Evolutionary conservation across 2,888 invertebrate species (phyloP).

Genomic region (Eretmocerus hayati): DNA sequence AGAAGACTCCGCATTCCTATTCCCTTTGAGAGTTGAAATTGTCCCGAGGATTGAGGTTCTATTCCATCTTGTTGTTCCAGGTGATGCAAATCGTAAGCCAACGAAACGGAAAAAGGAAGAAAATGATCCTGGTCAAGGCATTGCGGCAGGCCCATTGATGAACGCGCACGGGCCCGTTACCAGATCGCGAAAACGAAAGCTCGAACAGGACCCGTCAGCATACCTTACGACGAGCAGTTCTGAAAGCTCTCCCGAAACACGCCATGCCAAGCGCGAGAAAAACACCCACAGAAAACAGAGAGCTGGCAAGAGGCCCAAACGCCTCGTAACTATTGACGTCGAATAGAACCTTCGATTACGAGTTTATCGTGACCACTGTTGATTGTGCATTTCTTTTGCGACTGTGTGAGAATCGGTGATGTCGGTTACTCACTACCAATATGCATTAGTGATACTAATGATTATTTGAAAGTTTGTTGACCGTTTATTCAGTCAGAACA

Average conservation of each 20-base stretch:
- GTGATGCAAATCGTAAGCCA: constrained; percentile 19
- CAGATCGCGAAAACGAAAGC: constrained; percentile 18
- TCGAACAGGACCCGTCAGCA: constrained; percentile 5
- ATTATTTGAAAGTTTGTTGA: too few relatives aligned
- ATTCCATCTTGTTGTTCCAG: too few relatives aligned
- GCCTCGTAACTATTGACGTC: constrained; percentile 30
- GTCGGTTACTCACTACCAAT: too few relatives aligned
- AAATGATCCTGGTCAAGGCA: neutral
- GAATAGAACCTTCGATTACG: too few relatives aligned
- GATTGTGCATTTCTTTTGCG: constrained; percentile 27
- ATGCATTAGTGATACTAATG: too few relatives aligned
- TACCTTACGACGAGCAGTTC: constrained; percentile 24
- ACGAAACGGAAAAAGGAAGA: constrained; percentile 30
- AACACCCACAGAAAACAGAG: constrained; percentile 36
- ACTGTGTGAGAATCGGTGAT: constrained; percentile 16
- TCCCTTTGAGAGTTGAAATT: too few relatives aligned
- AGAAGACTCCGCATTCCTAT: too few relatives aligned
- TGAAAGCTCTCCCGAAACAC: constrained; percentile 16
- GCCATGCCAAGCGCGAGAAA: constrained; percentile 25
- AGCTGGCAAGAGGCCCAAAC: constrained; percentile 35
- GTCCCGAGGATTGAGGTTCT: too few relatives aligned
- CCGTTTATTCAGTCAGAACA: too few relatives aligned
- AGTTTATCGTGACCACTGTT: neutral
- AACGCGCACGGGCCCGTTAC: constrained; percentile 11
- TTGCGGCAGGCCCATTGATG: neutral